Evolutionary conservation across 1,140 invertebrate genomes (phyloP), one percentile per base, ranked within the genome.

Genomic region (Brachionus angularis): DNA sequence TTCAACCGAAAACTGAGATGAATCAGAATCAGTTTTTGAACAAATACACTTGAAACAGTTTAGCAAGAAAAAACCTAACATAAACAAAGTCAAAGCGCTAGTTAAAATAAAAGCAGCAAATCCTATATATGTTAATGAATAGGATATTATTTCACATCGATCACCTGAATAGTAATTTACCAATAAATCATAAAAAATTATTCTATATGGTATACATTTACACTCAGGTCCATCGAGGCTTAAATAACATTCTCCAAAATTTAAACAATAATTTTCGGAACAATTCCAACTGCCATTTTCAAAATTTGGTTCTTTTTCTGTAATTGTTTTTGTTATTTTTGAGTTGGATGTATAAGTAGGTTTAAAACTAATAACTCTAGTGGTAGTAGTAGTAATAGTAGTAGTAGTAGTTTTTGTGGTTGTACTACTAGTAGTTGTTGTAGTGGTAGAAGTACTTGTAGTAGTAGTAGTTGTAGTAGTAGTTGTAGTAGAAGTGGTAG

Each of bases 71-170:
- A 34, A 29, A 39, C 33, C 23, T 10, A 10, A 5, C 5, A 58
- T 7, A 23, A 39, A n/a, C 10, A 39, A 39, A 0, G 5, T 5
- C 36, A 58, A 36, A 4, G 23, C 23, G 3, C 16, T 36, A 4
- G 25, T 14, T 58, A 21, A 39, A 12, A 14, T 12, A 23, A 21
- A 1, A 18, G 18, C 36, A 33, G 7, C 18, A 39, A 39, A 21
- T 39, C 53, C 53, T 23, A 18, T 14, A 1, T 58, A 14, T 36
- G 53, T 58, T 23, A 58, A 27, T 12, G 53, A 58, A 39, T 58
- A 58, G 14, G 53, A n/a, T 23, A 58, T 58, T 29, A 23, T 58
- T 58, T 58, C 53, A 58, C 53, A 58, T 23, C 39, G 1, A 23
- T 10, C n/a, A 21, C 53, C 53, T 0, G 53, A 58, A 23, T 39